Evolutionary conservation across 2,888 invertebrate genomes (phyloP), one percentile per base, ranked within the genome.

Genomic region (Isotomurus palustris): DNA sequence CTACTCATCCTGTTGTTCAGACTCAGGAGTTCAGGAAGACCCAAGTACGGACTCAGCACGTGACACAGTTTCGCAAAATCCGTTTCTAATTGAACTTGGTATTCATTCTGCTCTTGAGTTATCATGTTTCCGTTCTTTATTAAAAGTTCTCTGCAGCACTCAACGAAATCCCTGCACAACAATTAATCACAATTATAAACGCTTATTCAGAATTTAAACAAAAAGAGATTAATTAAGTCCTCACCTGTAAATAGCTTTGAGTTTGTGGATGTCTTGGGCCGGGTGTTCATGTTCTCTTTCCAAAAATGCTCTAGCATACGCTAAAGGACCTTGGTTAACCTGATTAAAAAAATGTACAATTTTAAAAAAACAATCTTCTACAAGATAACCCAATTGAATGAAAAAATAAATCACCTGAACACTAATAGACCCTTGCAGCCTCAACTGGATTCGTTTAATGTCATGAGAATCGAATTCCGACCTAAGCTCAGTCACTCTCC

Each of bases 281-380:
- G 69, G 67, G 49, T 67, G 69, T 55, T 71, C 70, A 45, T 56
- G 53, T 47, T 71, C 70, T 44, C 64, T 66, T 38, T 71, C 70
- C 40, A 71, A 64, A 48, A 71, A 71, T 29, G 70, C 70, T 29
- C 70, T 56, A 50, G 68, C 70, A 53, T 71, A 71, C 0, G 70
- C 69, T 29, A 71, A 52, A 17, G 69, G 69, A 3, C 70, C 70
- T 69, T 71, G 70, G 43, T 71, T 71, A 12, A 70, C 70, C 70
- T 70, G 47, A n/a, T 56, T 8, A 49, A 35, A 32, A 32, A 32
- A 32, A 12, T 12, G 12, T 44, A 25, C 5, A 47, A 54, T 27
- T 14, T 6, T 19, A 40, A 14, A 10, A 43, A 12, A 21, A 4
- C 3, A 19, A 43, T 43, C 8, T 40, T 8, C 17, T 40, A 17